A percentile compares a stretch with the other conserved stretches of the same genome.
Evolutionary conservation across 2,888 invertebrate species (phyloP).

Genomic region (Stenichneumon culpator): DNA sequence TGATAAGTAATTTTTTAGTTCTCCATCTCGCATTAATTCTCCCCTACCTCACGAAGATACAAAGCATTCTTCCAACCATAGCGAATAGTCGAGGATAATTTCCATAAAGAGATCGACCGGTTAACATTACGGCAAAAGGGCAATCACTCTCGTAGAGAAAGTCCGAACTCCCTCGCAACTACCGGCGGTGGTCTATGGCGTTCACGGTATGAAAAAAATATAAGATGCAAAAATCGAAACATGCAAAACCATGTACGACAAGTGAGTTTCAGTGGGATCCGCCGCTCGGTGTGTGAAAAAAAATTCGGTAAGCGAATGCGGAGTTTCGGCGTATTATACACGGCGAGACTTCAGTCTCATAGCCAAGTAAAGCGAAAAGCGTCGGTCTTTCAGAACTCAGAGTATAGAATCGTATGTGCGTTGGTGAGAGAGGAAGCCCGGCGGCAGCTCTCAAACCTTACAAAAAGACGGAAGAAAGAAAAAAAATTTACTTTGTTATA

Average conservation of each 20-base stretch:
- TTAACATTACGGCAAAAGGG: conserved; percentile 10
- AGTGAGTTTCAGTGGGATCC: conserved; percentile 22
- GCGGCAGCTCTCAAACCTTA: conserved; percentile 68
- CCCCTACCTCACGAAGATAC: not conserved
- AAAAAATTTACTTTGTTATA: too few relatives aligned
- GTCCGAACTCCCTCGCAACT: not conserved
- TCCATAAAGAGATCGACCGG: not conserved
- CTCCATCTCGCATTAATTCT: not conserved
- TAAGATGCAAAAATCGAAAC: conserved; percentile 24
- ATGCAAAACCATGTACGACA: conserved; percentile 40
- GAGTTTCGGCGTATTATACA: conserved; percentile 36
- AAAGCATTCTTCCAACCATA: not conserved
- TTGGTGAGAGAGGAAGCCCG: conserved; percentile 62
- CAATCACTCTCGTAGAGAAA: conserved; percentile 11
- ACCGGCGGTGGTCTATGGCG: not conserved
- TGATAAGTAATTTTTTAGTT: not conserved
- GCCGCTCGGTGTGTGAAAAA: conserved; percentile 38
- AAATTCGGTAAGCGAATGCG: conserved; percentile 32
- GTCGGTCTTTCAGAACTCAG: conserved; percentile 34
- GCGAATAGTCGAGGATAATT: not conserved
- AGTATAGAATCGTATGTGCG: conserved; percentile 65
- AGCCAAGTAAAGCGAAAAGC: conserved; percentile 7
- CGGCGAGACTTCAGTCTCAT: conserved; percentile 6
- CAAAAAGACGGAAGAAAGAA: conserved; percentile 71
- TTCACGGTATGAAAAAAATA: conserved; percentile 13